Evolutionary conservation across 2,797 vertebrate genomes (phyloP), one percentile per base, ranked within the genome.

Genomic region (Characodon lateralis): DNA sequence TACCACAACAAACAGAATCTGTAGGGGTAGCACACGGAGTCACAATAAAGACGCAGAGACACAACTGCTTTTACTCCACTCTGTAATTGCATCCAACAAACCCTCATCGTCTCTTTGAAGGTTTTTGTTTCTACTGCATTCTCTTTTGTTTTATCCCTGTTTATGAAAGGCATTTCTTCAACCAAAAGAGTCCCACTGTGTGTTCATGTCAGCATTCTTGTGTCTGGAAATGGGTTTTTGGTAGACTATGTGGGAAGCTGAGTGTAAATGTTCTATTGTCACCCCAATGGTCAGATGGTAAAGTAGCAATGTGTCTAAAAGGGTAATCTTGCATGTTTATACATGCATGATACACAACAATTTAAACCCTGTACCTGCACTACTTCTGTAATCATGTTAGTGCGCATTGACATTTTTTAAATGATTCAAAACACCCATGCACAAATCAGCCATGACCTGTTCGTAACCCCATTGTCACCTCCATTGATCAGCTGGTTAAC

Each of bases 71-170:
- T 90, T 84, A 74, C 87, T 86, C 70, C 70, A 20, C 81, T 82
- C 86, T 92, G 75, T 91, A 88, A 91, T 91, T 86, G 80, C 68
- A 50, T n/a, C 4, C 63, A 79, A 78, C 71, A 87, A 85, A 90
- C 78, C 72, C 73, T 61, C 75, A 59, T 31, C 1, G 58, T 1
- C 56, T 46, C 88, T 89, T 89, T 88, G 81, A 91, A 85, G 83
- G 22, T 68, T 83, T 77, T 75, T 80, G 75, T 31, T 83, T 26
- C 68, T 3, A 5, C 24, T 28, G 71, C 16, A 18, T 26, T 59
- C 77, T 83, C 68, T 80, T 77, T 82, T 16, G 14, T 74, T 80
- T 68, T 84, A 68, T 53, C 24, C 68, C 0, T 71, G 77, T 88
- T 85, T 86, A 69, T 80, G 51, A 73, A 71, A 22, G 75, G 72